phyloP scores from a whole-genome alignment of 1,140 invertebrate species.

The Scaptodrosophila lebanonensis region DNA sequence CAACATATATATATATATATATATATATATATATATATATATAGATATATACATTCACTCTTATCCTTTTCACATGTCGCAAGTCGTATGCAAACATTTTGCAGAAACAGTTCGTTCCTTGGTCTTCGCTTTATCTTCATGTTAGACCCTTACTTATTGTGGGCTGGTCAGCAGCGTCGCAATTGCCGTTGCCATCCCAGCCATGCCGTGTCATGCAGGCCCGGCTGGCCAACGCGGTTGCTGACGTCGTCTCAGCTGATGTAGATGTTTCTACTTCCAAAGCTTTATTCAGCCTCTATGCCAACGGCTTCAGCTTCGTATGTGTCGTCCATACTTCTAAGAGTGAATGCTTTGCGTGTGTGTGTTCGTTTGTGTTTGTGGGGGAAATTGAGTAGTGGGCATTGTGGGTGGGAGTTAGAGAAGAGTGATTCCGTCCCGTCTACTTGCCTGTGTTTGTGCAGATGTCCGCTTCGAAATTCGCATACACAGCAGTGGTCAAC shows the following conservation, averaged over 20 bases:
- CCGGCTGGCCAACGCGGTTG: conserved; percentile 25
- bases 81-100: conserved; percentile 77
- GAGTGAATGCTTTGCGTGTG: conserved; percentile 37
- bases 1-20: conserved; percentile 4
- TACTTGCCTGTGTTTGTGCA: conserved; percentile 62
- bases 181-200: conserved; percentile 23
- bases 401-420: no score
- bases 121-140: conserved; percentile 77
- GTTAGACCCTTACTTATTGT: conserved; percentile 76
- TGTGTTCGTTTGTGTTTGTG: conserved; percentile 39
- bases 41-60: conserved; percentile 42
- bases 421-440: no score
- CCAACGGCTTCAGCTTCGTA: conserved; percentile 34
- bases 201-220: conserved; percentile 29
- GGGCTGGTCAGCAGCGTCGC: conserved; percentile 63
- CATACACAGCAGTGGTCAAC: conserved; percentile 77
- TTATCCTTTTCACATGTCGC: conserved; percentile 76
- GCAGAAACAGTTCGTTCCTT: conserved; percentile 77
- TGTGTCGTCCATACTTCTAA: conserved; percentile 58
- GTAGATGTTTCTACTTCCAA: conserved; percentile 44
- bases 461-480: conserved; percentile 76
- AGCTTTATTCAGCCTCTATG: conserved; percentile 59
- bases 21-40: conserved; percentile 13
- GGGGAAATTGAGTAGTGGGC: no score
- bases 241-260: conserved; percentile 37